Evolutionary conservation across 2,888 invertebrate species (phyloP).

Genomic region (Aporophyla nigra): DNA sequence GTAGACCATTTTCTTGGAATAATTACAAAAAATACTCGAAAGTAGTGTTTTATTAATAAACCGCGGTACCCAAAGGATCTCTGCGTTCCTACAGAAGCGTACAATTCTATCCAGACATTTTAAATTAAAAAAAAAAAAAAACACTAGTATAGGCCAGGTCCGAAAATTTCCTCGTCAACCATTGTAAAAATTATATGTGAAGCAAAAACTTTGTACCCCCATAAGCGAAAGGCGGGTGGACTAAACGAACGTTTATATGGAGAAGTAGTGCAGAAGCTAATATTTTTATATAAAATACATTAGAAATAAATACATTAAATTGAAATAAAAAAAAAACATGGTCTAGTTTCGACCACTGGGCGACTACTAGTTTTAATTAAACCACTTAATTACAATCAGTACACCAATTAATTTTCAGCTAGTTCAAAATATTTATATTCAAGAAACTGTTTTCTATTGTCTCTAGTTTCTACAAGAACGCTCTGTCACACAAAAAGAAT

Average conservation of each 20-base stretch:
- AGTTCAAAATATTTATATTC: neutral
- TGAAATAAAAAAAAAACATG: no score
- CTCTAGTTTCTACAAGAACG: slow-evolving; percentile 56
- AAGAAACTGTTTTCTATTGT: slow-evolving; percentile 25
- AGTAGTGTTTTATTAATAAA: no score
- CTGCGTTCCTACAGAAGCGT: neutral
- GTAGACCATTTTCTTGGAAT: no score
- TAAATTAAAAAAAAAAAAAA: neutral
- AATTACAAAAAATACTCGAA: no score
- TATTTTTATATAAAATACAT: no score
- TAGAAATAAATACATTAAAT: no score
- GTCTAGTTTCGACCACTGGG: no score
- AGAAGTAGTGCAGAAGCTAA: no score
- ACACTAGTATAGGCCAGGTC: neutral
- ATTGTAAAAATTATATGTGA: neutral
- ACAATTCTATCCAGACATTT: neutral
- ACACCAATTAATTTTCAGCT: neutral
- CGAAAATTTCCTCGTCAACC: neutral
- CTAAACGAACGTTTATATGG: no score
- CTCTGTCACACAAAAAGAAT: slow-evolving; percentile 69
- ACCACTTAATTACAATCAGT: neutral
- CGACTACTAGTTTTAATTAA: neutral
- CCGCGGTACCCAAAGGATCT: no score
- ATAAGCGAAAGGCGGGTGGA: no score
- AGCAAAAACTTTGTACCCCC: no score